These are phyloP conservation scores for Lampris megalopsis DNA, from an alignment of 2,113 vertebrate species.

Conservation along the genomic window DNA sequence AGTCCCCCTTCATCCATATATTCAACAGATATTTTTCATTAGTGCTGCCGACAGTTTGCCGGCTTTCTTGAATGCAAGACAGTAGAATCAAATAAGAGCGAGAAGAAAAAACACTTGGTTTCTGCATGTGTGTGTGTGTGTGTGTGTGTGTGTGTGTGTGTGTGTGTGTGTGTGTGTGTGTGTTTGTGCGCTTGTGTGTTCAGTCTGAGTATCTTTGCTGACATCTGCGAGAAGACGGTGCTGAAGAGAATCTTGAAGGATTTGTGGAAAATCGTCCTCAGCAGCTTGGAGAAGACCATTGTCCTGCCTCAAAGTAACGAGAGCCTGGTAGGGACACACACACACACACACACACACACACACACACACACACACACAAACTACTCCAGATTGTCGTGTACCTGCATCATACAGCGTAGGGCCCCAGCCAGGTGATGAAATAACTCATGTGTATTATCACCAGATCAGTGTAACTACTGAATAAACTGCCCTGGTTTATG, in stretches of 20 bases:
- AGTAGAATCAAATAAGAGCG: too few species aligned
- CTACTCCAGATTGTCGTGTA: background rate
- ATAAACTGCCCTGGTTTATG: too few species aligned
- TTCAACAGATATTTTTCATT: too few species aligned
- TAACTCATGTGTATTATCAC: too few species aligned
- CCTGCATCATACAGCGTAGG: too few species aligned
- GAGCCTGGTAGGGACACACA: constrained; percentile 85
- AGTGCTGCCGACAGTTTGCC: too few species aligned
- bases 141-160: background rate
- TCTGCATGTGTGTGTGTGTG: constrained; percentile 2
- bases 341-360: constrained; percentile 16
- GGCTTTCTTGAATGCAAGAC: too few species aligned
- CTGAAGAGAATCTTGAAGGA: constrained; percentile 97
- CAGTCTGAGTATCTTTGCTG: constrained; percentile 94
- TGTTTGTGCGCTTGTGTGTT: constrained; percentile 26
- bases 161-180: constrained; percentile 23
- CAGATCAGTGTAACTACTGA: too few species aligned
- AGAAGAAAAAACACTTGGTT: background rate
- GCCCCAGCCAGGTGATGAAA: too few species aligned
- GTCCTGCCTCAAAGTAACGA: constrained; percentile 94
- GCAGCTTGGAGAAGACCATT: constrained; percentile 92
- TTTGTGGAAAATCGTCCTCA: constrained; percentile 95
- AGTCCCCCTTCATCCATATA: too few species aligned
- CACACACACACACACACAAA: background rate
- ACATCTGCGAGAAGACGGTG: constrained; percentile 96